phyloP scores from a whole-genome alignment of 2,797 vertebrate genomes.

The Clarias platycephalus region DNA sequence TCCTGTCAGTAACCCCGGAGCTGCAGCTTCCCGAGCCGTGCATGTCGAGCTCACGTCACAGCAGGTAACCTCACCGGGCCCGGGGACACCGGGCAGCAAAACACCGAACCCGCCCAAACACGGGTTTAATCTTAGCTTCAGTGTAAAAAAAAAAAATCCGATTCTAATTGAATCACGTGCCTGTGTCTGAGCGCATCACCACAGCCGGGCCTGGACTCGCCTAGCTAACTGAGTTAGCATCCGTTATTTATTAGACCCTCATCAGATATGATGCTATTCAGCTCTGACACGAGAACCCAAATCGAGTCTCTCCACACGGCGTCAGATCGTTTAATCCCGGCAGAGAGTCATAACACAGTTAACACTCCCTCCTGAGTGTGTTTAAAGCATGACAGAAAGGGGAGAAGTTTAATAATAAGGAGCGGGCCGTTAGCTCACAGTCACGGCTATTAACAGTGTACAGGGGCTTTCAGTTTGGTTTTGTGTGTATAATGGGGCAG shows the following conservation, averaged over 20 bases:
- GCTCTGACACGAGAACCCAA: not conserved
- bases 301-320: not conserved
- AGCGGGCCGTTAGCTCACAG: not conserved
- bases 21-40: slow-evolving; percentile 79
- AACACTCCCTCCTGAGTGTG: no score
- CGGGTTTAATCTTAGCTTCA: not conserved
- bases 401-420: not conserved
- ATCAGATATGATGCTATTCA: no score
- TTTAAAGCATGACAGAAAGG: not conserved
- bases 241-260: not conserved
- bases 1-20: slow-evolving; percentile 77
- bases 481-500: not conserved
- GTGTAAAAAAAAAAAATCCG: not conserved
- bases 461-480: not conserved
- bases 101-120: not conserved
- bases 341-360: no score
- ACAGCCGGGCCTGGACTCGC: slow-evolving; percentile 1
- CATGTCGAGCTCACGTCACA: slow-evolving; percentile 93
- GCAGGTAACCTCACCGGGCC: slow-evolving; percentile 77
- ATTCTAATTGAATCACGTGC: not conserved
- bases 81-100: not conserved
- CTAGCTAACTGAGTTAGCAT: slow-evolving; percentile 16
- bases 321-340: not conserved
- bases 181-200: not conserved
- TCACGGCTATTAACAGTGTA: not conserved